A percentile compares a stretch with the other conserved stretches of the same genome.
These are phyloP conservation scores for Acanthaster planci DNA, from an alignment of 35 echinoderm and acorn worm species.

Conservation along the genomic window DNA sequence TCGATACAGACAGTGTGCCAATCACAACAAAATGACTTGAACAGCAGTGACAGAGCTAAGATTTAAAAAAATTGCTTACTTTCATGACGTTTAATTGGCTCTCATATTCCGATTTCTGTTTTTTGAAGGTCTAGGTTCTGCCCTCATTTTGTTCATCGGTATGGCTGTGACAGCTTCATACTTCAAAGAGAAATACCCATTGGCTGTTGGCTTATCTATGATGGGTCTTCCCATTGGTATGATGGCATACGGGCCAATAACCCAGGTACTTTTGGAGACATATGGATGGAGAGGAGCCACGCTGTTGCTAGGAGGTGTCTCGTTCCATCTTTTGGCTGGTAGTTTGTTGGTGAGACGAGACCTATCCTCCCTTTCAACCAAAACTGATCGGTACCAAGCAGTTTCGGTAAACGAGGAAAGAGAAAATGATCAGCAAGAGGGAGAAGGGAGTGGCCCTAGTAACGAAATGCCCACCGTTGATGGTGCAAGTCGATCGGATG, in stretches of 20 bases:
- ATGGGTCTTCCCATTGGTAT: background rate
- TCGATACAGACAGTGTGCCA: too few relatives aligned
- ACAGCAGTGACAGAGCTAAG: too few relatives aligned
- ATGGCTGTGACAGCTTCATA: background rate
- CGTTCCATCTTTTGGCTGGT: background rate
- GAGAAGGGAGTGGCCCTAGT: background rate
- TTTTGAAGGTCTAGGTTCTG: background rate
- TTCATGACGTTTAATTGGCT: too few relatives aligned
- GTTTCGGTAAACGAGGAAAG: background rate
- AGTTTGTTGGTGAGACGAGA: background rate
- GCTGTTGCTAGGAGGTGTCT: background rate
- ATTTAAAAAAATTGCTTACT: too few relatives aligned
- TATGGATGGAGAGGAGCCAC: conserved; percentile 4
- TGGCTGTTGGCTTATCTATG: background rate
- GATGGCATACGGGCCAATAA: background rate
- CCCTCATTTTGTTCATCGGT: background rate
- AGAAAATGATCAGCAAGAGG: background rate
- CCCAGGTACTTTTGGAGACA: conserved; percentile 5
- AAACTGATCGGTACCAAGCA: background rate
- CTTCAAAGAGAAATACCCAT: background rate
- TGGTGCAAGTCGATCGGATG: too few relatives aligned
- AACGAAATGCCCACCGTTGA: too few relatives aligned
- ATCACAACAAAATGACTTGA: too few relatives aligned
- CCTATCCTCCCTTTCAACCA: background rate
- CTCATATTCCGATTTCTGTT: background rate